Evolutionary conservation across 53 echinoderm and acorn worm genomes (phyloP), one percentile per base, ranked within the genome.

Genomic region (Henricia sp.): DNA sequence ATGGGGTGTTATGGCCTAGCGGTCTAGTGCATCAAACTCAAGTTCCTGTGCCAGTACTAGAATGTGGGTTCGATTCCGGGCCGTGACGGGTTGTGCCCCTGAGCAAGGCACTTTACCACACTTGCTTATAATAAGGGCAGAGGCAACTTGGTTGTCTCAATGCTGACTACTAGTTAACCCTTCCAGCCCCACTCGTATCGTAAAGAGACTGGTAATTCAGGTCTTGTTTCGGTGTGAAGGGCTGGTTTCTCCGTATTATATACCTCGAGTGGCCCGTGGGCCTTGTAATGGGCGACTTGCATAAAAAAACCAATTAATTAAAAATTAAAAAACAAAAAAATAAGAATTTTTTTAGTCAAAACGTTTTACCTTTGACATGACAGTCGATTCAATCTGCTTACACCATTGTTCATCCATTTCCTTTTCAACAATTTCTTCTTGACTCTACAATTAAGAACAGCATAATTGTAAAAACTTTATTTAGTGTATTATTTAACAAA

Each of bases 341-440:
- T 62, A 6, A 10, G 9, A 9, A 16, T 13, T 25, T 17, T 33
- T 17, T 14, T 8, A 38, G 3, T 30, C 39, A 17, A 35, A 4
- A 5, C n/a, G 36, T 35, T 28, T 69, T 54, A 87, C 87, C 74
- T 87, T 77, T 21, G 87, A 87, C 19, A 67, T 53, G 19, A 88
- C 54, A 19, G 48, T 30, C 46, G 82, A 59, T 40, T 39, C 36
- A 14, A 83, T 26, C 40, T 53, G 73, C 14, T 67, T 72, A 12
- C 19, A 84, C 84, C 84, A 84, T 26, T 29, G 30, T 2, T 62
- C 30, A 30, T 88, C 73, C 54, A 57, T 48, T 34, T 20, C 54
- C 28, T 67, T 39, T 35, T 82, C 54, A 1, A 29, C 57, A 37
- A 28, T 44, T n/a, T 68, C 58, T 37, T 54, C 42, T n/a, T 52